phyloP scores from a whole-genome alignment of 2,888 invertebrate species.

The Synergus umbraculus region DNA sequence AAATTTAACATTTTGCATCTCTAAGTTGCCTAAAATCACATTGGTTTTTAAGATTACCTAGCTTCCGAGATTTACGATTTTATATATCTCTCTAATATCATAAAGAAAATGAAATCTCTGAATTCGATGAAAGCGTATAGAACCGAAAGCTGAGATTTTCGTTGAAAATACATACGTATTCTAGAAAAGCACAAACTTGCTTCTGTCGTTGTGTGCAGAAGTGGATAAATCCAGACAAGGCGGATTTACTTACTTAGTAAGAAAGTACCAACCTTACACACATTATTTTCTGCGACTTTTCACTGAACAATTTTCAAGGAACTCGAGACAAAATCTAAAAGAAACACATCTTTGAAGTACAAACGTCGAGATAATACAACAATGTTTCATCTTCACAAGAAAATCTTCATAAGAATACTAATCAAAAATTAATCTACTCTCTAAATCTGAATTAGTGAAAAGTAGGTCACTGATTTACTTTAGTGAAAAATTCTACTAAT shows the following conservation, averaged over 20 bases:
- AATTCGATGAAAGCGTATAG: background rate
- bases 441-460: too few relatives aligned
- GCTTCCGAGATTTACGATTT: background rate
- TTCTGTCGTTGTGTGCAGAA: slow-evolving; percentile 26
- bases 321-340: slow-evolving; percentile 24
- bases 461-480: too few relatives aligned
- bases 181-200: slow-evolving; percentile 14
- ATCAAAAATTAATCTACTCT: background rate
- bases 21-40: background rate
- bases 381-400: background rate
- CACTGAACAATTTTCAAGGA: slow-evolving; percentile 16
- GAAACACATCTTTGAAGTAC: background rate
- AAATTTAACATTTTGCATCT: too few relatives aligned
- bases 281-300: slow-evolving; percentile 26
- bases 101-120: slow-evolving; percentile 26
- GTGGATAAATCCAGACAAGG: slow-evolving; percentile 37
- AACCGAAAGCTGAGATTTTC: slow-evolving; percentile 18
- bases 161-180: slow-evolving; percentile 39
- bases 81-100: background rate
- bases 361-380: background rate
- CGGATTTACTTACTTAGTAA: slow-evolving; percentile 37
- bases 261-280: slow-evolving; percentile 21
- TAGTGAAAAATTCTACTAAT: too few relatives aligned
- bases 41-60: background rate
- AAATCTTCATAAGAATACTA: background rate